A percentile compares a stretch with the other conserved stretches of the same genome.
phyloP scores from a whole-genome alignment of 2,797 vertebrate genomes.

The Thamnophis elegans region DNA sequence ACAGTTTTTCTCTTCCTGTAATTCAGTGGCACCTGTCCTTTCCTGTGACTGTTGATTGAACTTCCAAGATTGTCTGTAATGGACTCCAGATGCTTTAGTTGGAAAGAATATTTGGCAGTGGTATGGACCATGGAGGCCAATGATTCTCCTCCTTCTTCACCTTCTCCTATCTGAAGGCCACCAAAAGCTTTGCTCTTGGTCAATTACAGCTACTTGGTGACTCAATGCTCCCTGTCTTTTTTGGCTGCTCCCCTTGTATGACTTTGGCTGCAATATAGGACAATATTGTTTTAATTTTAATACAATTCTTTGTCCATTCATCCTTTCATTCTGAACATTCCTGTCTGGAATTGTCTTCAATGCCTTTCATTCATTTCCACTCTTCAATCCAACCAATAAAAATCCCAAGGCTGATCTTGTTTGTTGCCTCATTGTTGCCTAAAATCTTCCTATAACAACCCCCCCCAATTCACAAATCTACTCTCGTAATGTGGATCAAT shows the following conservation, averaged over 20 bases:
- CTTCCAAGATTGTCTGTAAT: background rate
- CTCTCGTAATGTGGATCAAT: background rate
- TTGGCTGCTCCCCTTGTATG: background rate
- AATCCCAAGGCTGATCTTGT: background rate
- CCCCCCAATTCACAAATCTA: background rate
- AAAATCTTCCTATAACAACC: background rate
- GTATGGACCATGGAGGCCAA: background rate
- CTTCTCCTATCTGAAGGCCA: background rate
- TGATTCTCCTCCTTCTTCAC: background rate
- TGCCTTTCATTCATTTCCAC: background rate
- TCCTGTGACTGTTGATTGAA: background rate
- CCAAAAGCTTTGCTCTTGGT: background rate
- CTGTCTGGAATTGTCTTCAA: background rate
- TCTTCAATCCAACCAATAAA: background rate
- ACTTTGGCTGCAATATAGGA: background rate
- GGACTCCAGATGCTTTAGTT: background rate
- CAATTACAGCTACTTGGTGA: background rate
- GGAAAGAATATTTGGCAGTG: background rate
- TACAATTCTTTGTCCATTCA: background rate
- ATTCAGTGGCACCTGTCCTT: background rate
- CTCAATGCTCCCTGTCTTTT: background rate
- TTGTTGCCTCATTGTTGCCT: background rate
- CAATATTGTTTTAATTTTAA: background rate
- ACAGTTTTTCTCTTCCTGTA: background rate
- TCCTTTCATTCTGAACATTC: background rate